Evolutionary conservation across 2,113 vertebrate genomes (phyloP), one percentile per base, ranked within the genome.

Genomic region (Melanostigma gelatinosum): DNA sequence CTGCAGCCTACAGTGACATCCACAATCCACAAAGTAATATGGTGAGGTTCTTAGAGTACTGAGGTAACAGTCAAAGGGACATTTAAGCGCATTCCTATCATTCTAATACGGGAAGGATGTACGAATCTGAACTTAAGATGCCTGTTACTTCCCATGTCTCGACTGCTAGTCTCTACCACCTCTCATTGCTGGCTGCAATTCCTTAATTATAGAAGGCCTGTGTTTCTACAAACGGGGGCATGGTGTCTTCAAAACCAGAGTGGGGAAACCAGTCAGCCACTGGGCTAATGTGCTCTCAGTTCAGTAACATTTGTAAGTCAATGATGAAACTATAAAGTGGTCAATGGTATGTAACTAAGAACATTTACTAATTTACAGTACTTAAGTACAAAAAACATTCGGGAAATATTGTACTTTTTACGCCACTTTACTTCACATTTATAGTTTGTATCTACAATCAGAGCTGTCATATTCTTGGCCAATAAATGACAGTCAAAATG

Each of bases 51-150:
- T 0, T 34, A 42, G 22, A 48, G n/a, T 29, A 55, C 27, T 0
- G 2, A 48, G n/a, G 13, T 15, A 57, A 42, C n/a, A 80, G 54
- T 42, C 18, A 74, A 68, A 64, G 27, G 24, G 38, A 48, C 16
- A 62, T 77, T 85, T 44, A 85, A 57, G 15, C 52, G 12, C 67
- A 57, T 4, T 50, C 62, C n/a, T 40, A 44, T 71, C 40, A 66
- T 80, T 79, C 15, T 58, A 75, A 64, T 64, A 55, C 58, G 6
- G 60, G 74, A 29, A 78, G 69, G 65, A 77, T 71, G 38, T 16
- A 50, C 55, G 36, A 83, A 55, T 78, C 29, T 79, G 27, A 27
- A 66, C 82, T 75, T 82, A 80, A 16, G 46, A 62, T 44, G 70
- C 46, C 64, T 44, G 64, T 64, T 22, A 66, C 63, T 60, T 82